Base-by-base conservation (phyloP, 2,888 invertebrate species). In the Archips crataeganus region DNA sequence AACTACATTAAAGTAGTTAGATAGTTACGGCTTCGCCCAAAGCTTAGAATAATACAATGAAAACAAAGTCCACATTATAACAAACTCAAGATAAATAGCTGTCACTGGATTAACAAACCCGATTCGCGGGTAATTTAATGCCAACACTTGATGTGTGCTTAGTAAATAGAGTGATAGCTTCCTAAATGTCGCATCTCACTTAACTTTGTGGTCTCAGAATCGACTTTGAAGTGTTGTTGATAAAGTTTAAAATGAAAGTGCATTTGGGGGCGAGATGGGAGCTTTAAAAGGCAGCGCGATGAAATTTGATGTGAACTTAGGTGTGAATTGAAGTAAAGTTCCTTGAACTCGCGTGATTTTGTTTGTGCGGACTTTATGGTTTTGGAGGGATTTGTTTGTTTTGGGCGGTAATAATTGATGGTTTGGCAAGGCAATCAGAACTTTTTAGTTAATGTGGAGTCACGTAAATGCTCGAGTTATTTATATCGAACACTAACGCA, bases 81-180 rank as follows among this genome's bases (percentile, higher is more conserved):
- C 36, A 49, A 49, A 51, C n/a, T 51, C 36, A 51, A 64, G 49
- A 51, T 47, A 63, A 63, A 64, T 49, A 51, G 15, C 64, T 51
- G 65, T 65, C 65, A 74, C 74, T 69, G 39, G 67, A 74, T 75
- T 69, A 74, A 54, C 61, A 60, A 36, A 2, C 51, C 63, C 70
- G 74, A 78, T 76, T 76, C 70, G 59, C 36, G 70, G 54, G 60
- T 75, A 72, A 72, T 67, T 72, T 75, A 77, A 77, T 76, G 76
- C 71, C 65, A 49, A 60, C 71, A 71, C 75, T 76, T 77, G 76
- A 32, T 62, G 70, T 77, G 68, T 73, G 68, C 63, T 59, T 49
- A 69, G 69, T 63, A 69, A 69, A 73, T 68, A 9, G 23, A 23
- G 4, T 49, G 9, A 10, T 59, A 39, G 68, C 49, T 68, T 8